Percentiles rank a stretch among this genome's conserved stretches.
phyloP scores from a whole-genome alignment of 2,888 invertebrate species.

The Melanophora roralis region DNA sequence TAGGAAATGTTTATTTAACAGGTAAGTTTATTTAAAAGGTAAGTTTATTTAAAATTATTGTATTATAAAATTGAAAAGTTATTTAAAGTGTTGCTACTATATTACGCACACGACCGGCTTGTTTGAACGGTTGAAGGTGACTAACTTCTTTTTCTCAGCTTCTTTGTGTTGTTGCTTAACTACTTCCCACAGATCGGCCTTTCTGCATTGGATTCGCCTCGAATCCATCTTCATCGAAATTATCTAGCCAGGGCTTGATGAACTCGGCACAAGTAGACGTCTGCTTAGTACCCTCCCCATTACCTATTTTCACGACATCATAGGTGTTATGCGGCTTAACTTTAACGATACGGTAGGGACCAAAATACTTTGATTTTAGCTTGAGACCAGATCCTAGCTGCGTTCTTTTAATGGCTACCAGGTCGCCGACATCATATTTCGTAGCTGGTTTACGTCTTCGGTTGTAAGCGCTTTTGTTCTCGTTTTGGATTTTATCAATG shows the following conservation, averaged over 20 bases:
- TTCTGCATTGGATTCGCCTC: too few relatives aligned
- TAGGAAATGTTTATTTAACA: too few relatives aligned
- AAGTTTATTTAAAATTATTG: too few relatives aligned
- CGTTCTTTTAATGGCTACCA: constrained; percentile 32
- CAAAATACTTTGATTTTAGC: too few relatives aligned
- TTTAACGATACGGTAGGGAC: constrained; percentile 19
- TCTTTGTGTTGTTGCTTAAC: too few relatives aligned
- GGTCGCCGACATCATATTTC: constrained; percentile 6
- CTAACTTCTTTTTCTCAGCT: too few relatives aligned
- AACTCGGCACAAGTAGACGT: constrained; percentile 39
- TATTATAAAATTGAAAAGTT: too few relatives aligned
- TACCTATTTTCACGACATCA: constrained; percentile 8
- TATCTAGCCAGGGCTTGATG: constrained; percentile 49
- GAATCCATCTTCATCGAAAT: constrained; percentile 42
- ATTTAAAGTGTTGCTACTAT: too few relatives aligned
- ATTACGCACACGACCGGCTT: too few relatives aligned
- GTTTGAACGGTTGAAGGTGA: too few relatives aligned
- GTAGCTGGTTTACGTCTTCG: constrained; percentile 26
- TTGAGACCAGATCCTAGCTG: constrained; percentile 28
- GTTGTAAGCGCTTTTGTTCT: constrained; percentile 45
- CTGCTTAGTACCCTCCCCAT: constrained; percentile 32
- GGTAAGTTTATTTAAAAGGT: too few relatives aligned
- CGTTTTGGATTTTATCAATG: constrained; percentile 20
- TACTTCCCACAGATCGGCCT: too few relatives aligned
- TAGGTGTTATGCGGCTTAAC: constrained; percentile 24